A percentile compares a stretch with the other conserved stretches of the same genome.
These are phyloP conservation scores for Esox masquinongy DNA, from an alignment of 2,797 vertebrate genomes.

Conservation along the genomic window DNA sequence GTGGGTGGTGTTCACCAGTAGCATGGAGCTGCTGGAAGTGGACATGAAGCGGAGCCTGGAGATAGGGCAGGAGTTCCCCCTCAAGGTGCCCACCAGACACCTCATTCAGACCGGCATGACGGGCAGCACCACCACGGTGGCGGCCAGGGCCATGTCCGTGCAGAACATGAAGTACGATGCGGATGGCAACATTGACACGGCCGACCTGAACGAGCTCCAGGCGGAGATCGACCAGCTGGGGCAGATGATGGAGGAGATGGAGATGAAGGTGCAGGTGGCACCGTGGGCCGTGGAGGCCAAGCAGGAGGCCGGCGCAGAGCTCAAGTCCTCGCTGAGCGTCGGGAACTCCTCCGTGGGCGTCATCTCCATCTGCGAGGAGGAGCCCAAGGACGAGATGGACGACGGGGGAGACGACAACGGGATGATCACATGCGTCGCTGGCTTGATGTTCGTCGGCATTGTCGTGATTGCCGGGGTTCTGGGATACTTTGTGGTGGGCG, in stretches of 20 bases:
- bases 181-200: slow-evolving; percentile 84
- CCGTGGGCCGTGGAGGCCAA: slow-evolving; percentile 96
- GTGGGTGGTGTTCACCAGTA: slow-evolving; percentile 95
- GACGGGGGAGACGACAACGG: slow-evolving; percentile 53
- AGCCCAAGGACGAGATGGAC: slow-evolving; percentile 74
- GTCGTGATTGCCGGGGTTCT: slow-evolving; percentile 84
- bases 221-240: slow-evolving; percentile 88
- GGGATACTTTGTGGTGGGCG: slow-evolving; percentile 88
- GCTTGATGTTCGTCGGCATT: slow-evolving; percentile 84
- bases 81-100: slow-evolving; percentile 87
- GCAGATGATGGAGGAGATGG: slow-evolving; percentile 97
- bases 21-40: slow-evolving; percentile 93
- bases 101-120: slow-evolving; percentile 96
- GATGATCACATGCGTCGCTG: slow-evolving; percentile 78
- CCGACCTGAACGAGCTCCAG: slow-evolving; percentile 87
- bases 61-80: slow-evolving; percentile 89
- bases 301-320: slow-evolving; percentile 90
- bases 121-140: slow-evolving; percentile 85
- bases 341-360: slow-evolving; percentile 87
- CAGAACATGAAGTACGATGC: slow-evolving; percentile 94
- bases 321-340: slow-evolving; percentile 84
- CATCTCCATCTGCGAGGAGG: slow-evolving; percentile 85
- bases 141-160: slow-evolving; percentile 89
- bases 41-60: slow-evolving; percentile 94
- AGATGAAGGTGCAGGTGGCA: slow-evolving; percentile 96